A percentile compares a stretch with the other conserved stretches of the same genome.
Conservation (phyloP, 64 coral and sea anemone species). For the Pachyseris speciosa region DNA sequence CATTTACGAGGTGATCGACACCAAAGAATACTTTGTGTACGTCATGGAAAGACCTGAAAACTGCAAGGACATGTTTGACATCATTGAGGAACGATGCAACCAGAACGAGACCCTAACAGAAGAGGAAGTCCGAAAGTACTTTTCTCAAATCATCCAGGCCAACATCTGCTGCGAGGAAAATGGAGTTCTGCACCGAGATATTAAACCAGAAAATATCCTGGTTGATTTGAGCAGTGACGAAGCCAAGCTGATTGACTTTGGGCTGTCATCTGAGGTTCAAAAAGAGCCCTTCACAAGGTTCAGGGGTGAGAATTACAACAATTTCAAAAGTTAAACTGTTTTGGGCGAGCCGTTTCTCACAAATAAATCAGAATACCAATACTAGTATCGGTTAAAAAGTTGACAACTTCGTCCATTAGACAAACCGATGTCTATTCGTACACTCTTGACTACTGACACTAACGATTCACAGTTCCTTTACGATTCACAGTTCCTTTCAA, state of each 20-base stretch:
- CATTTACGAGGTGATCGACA: neutral
- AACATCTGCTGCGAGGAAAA: neutral
- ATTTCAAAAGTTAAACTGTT: too few relatives aligned
- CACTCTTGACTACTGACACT: too few relatives aligned
- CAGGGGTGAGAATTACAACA: neutral
- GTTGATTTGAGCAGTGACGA: neutral
- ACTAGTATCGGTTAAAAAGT: too few relatives aligned
- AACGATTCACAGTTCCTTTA: too few relatives aligned
- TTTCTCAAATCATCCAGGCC: neutral
- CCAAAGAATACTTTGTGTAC: neutral
- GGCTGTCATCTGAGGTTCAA: neutral
- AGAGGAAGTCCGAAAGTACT: neutral
- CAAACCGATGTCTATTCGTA: too few relatives aligned
- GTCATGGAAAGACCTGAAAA: neutral
- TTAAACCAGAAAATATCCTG: slow-evolving; percentile 8
- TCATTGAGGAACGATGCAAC: neutral
- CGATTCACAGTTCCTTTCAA: too few relatives aligned
- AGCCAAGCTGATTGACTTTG: neutral
- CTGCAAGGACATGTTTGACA: neutral
- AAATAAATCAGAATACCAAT: too few relatives aligned
- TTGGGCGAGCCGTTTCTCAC: neutral
- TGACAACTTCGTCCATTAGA: too few relatives aligned
- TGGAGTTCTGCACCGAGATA: neutral
- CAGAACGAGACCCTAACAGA: neutral
- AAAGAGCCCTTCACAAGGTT: neutral